Evolutionary conservation across 2,888 invertebrate species (phyloP).

Genomic region (Mythimna ferrago): DNA sequence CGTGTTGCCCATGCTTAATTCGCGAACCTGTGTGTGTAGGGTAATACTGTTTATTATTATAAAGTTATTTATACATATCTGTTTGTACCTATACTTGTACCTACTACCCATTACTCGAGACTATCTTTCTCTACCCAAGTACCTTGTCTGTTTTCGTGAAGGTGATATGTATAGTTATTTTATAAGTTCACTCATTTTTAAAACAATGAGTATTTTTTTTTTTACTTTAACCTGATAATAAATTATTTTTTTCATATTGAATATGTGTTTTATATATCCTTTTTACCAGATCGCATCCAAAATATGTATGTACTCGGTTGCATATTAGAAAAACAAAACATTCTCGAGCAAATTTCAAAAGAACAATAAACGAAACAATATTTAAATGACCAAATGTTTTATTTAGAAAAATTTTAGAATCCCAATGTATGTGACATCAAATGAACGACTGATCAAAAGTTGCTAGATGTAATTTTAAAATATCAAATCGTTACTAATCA

Average conservation of each 20-base stretch:
- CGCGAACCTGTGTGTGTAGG: slow-evolving; percentile 16
- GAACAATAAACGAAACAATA: too few species aligned
- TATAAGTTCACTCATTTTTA: slow-evolving; percentile 68
- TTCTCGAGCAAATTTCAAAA: too few species aligned
- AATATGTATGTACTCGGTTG: too few species aligned
- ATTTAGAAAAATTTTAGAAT: too few species aligned
- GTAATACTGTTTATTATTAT: slow-evolving; percentile 24
- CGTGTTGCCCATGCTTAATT: neutral
- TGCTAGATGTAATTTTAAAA: too few species aligned
- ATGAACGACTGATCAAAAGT: too few species aligned
- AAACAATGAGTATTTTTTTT: slow-evolving; percentile 67
- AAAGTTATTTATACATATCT: slow-evolving; percentile 48
- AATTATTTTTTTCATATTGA: slow-evolving; percentile 80
- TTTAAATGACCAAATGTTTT: too few species aligned
- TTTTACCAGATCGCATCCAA: neutral
- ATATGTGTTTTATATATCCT: slow-evolving; percentile 32
- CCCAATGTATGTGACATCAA: too few species aligned
- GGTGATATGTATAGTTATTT: slow-evolving; percentile 68
- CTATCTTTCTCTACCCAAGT: slow-evolving; percentile 49
- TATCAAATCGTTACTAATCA: too few species aligned
- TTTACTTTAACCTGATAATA: slow-evolving; percentile 75
- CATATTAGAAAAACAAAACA: too few species aligned
- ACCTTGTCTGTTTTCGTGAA: slow-evolving; percentile 60
- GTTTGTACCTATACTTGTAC: slow-evolving; percentile 40
- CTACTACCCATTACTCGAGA: slow-evolving; percentile 50